These are phyloP conservation scores for Argyrosomus regius DNA, from an alignment of 2,797 vertebrate genomes.

Conservation along the genomic window DNA sequence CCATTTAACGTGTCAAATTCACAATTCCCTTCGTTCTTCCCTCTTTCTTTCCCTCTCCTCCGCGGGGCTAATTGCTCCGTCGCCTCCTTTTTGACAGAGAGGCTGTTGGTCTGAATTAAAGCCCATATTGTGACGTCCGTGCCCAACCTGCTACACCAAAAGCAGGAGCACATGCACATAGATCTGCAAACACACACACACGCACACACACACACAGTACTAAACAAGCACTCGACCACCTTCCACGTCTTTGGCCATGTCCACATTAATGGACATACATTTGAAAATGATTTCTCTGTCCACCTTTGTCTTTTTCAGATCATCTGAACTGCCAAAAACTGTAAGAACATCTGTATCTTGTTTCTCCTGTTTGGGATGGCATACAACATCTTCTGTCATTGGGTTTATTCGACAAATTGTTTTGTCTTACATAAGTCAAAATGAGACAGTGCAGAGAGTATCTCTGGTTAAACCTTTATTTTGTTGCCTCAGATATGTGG, in stretches of 20 bases:
- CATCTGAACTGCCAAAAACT: background rate
- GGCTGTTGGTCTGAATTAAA: conserved; percentile 83
- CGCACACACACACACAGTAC: conserved; percentile 16
- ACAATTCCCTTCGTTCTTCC: conserved; percentile 74
- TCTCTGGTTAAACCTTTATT: background rate
- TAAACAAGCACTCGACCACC: conserved; percentile 55
- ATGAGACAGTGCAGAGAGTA: background rate
- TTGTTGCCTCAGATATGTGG: background rate
- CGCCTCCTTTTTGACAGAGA: conserved; percentile 81
- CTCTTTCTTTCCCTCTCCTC: conserved; percentile 66
- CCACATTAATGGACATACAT: background rate
- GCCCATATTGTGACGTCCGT: conserved; percentile 82
- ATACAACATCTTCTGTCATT: background rate
- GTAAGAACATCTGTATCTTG: background rate
- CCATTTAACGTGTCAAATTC: conserved; percentile 86
- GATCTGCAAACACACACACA: conserved; percentile 39
- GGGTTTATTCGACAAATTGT: background rate
- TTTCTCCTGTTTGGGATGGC: conserved; percentile 4
- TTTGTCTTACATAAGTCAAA: background rate
- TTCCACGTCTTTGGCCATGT: conserved; percentile 49
- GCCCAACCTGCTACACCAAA: conserved; percentile 56
- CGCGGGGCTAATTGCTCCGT: conserved; percentile 82
- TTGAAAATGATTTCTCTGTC: background rate
- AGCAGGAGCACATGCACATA: conserved; percentile 23
- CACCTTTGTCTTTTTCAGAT: background rate